Evolutionary conservation across 2,113 vertebrate genomes (phyloP), one percentile per base, ranked within the genome.

Genomic region (Nesoenas mayeri): DNA sequence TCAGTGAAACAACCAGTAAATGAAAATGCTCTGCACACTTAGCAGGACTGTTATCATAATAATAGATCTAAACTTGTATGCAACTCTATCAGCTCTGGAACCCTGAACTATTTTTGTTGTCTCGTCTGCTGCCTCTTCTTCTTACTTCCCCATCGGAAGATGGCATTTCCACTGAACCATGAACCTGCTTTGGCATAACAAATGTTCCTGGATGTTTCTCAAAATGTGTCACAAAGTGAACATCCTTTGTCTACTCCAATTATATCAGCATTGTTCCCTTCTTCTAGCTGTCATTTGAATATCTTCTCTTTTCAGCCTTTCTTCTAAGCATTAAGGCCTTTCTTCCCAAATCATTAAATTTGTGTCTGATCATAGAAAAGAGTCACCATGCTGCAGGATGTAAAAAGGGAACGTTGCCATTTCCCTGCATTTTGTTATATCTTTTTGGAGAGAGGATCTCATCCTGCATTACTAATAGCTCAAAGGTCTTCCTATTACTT

Each of bases 141-240:
- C 83, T 96, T 89, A 92, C 77, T 91, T 96, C 73, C 56, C 61
- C 62, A 58, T 80, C 15, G 5, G 85, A 97, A 96, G 88, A 93
- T 84, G 74, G 73, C 96, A 97, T 97, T 97, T 97, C 94, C 97
- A 97, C 91, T 95, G 96, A 97, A 95, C 94, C 93, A 87, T 96
- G 93, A 98, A 97, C 94, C 88, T 1, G 21, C 83, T 79, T 97
- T 96, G 94, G 92, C 94, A 97, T 40, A 94, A 50, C 77, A 96
- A 98, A 96, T 95, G 93, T 94, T 93, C 89, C 95, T 94, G 88
- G 92, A 92, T 87, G 88, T 96, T 97, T 96, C 92, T 95, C 95
- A 97, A 95, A 97, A 97, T 69, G 89, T 96, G 96, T 98, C 97
- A 97, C 83, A 91, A 95, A 94, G 74, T 38, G 95, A 97, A 97